A percentile compares a stretch with the other conserved stretches of the same genome.
These are phyloP conservation scores for Parotocinclus haroldoi DNA, from an alignment of 2,797 vertebrate genomes.

Conservation along the genomic window DNA sequence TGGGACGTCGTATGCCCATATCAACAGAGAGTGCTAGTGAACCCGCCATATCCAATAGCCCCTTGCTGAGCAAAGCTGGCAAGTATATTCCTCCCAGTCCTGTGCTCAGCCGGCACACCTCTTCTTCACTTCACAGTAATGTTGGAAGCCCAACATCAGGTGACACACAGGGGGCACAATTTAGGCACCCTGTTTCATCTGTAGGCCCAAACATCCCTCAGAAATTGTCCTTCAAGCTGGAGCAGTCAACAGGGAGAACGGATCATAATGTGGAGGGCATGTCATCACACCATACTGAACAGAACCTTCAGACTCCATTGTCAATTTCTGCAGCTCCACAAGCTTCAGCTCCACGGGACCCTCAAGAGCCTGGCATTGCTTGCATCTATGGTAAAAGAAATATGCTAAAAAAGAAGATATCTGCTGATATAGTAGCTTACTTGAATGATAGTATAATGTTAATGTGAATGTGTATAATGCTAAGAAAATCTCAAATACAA, in stretches of 20 bases:
- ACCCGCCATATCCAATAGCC: conserved; percentile 54
- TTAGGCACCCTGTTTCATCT: conserved; percentile 79
- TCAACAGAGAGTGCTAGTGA: conserved; percentile 37
- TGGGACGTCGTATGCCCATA: conserved; percentile 47
- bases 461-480: no score
- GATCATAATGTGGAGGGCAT: conserved; percentile 77
- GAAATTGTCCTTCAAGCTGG: conserved; percentile 82
- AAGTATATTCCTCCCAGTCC: conserved; percentile 72
- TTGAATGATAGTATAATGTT: no score
- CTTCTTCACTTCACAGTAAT: conserved; percentile 39
- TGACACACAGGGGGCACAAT: conserved; percentile 73
- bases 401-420: no score
- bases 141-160: conserved; percentile 66
- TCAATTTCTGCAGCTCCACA: conserved; percentile 61
- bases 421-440: no score
- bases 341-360: conserved; percentile 74
- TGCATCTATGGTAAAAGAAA: conserved; percentile 84
- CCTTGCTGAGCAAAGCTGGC: conserved; percentile 61
- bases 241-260: conserved; percentile 82
- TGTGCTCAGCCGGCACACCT: conserved; percentile 71
- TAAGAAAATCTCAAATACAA: no score
- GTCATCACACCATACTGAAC: conserved; percentile 66
- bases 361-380: conserved; percentile 84
- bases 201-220: conserved; percentile 66
- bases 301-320: conserved; percentile 78